These are phyloP conservation scores for Saturnia japonica DNA, from an alignment of 2,888 invertebrate species.

Conservation along the genomic window DNA sequence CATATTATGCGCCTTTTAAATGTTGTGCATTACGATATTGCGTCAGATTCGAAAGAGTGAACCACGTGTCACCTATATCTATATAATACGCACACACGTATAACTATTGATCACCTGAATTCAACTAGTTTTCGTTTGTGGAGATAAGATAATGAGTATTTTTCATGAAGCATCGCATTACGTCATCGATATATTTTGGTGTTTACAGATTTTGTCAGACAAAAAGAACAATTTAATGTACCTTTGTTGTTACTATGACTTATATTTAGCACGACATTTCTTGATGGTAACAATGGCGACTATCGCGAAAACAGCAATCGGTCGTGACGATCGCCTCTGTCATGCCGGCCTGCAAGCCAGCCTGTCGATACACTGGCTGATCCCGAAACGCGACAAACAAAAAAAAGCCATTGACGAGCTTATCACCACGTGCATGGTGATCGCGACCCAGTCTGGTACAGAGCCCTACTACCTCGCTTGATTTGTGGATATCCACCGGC, in stretches of 20 bases:
- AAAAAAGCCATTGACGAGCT: too few relatives aligned
- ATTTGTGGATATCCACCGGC: too few relatives aligned
- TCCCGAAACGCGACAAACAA: too few relatives aligned
- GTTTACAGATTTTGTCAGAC: conserved; percentile 4
- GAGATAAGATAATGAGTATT: conserved; percentile 13
- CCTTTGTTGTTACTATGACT: neutral
- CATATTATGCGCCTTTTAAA: neutral
- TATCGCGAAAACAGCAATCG: too few relatives aligned
- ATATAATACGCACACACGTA: neutral
- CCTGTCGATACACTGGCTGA: too few relatives aligned
- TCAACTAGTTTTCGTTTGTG: neutral
- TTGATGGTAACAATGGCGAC: too few relatives aligned
- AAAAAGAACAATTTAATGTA: neutral
- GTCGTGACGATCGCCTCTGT: too few relatives aligned
- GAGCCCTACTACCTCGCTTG: too few relatives aligned
- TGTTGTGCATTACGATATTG: neutral
- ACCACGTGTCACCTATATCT: conserved; percentile 2
- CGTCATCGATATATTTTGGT: conserved; percentile 13
- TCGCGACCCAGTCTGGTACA: too few relatives aligned
- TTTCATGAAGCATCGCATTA: conserved; percentile 5
- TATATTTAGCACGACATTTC: too few relatives aligned
- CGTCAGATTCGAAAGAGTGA: neutral
- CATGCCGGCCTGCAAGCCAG: too few relatives aligned
- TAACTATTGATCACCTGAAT: conserved; percentile 1
- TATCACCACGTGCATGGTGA: too few relatives aligned